Evolutionary conservation across 2,888 invertebrate genomes (phyloP).

Genomic region (Pantelozetes paolii): DNA sequence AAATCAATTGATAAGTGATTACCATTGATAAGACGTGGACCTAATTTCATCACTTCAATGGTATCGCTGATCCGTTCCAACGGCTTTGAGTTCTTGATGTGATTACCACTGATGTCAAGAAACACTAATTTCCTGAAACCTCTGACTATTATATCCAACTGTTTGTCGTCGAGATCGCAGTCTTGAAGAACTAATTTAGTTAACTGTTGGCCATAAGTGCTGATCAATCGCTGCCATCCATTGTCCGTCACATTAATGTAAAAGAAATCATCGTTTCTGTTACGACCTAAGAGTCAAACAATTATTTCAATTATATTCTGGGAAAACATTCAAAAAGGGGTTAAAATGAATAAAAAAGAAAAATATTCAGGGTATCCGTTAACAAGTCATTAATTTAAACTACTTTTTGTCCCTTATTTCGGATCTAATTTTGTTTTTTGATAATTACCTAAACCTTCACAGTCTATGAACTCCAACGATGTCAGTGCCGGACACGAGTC

Average conservation of each 20-base stretch:
- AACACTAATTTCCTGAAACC: conserved; percentile 21
- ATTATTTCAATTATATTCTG: no score
- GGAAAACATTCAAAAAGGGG: background rate
- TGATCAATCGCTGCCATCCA: conserved; percentile 34
- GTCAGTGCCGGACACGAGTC: conserved; percentile 23
- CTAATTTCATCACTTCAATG: conserved; percentile 29
- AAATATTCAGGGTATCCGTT: no score
- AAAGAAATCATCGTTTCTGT: conserved; percentile 28
- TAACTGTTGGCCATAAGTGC: conserved; percentile 18
- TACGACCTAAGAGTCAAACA: no score
- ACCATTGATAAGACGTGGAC: conserved; percentile 30
- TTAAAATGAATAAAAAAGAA: conserved; percentile 5
- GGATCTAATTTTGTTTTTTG: no score
- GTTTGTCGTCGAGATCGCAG: conserved; percentile 38
- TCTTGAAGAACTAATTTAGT: conserved; percentile 22
- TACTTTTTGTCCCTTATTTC: no score
- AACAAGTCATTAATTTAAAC: no score
- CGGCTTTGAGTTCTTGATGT: background rate
- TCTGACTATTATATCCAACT: conserved; percentile 27
- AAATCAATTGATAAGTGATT: background rate
- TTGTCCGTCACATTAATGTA: conserved; percentile 32
- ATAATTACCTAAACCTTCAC: conserved; percentile 40
- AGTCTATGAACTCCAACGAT: conserved; percentile 13
- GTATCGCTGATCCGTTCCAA: background rate
- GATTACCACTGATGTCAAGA: conserved; percentile 38